Percentiles rank a stretch among this genome's conserved stretches.
Conservation (phyloP, 2,888 invertebrate species). For the Drosophila putrida region DNA sequence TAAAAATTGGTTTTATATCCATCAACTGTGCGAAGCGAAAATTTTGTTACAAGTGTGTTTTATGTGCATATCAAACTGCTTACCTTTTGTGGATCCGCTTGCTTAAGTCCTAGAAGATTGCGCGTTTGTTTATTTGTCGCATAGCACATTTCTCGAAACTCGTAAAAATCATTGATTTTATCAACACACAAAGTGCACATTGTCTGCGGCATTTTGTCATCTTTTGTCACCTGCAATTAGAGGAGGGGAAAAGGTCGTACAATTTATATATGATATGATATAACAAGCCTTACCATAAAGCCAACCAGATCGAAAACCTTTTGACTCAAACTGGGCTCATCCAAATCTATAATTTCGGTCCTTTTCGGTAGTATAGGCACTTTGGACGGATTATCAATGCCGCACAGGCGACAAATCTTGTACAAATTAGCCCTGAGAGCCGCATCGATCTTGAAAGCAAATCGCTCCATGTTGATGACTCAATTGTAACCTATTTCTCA, state of each 20-base stretch:
- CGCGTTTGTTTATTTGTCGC: conserved; percentile 87
- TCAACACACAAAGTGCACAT: conserved; percentile 88
- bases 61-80: background rate
- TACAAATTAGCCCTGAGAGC: conserved; percentile 83
- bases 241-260: conserved; percentile 2
- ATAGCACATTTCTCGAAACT: conserved; percentile 87
- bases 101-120: conserved; percentile 82
- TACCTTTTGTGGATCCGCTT: conserved; percentile 68
- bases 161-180: conserved; percentile 88
- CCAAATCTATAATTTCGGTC: conserved; percentile 66
- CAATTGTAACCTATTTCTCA: conserved; percentile 5
- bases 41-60: background rate
- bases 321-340: conserved; percentile 82
- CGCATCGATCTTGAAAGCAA: conserved; percentile 85
- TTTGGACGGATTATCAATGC: conserved; percentile 84
- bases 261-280: background rate
- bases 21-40: conserved; percentile 29
- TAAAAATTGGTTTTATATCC: conserved; percentile 63
- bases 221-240: conserved; percentile 85
- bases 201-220: conserved; percentile 88
- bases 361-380: conserved; percentile 72
- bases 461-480: conserved; percentile 78
- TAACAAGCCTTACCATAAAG: conserved; percentile 68
- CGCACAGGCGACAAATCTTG: conserved; percentile 85
- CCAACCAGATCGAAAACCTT: conserved; percentile 83